Conservation (phyloP, 2,888 invertebrate genomes). For the Ectemnius continuus region DNA sequence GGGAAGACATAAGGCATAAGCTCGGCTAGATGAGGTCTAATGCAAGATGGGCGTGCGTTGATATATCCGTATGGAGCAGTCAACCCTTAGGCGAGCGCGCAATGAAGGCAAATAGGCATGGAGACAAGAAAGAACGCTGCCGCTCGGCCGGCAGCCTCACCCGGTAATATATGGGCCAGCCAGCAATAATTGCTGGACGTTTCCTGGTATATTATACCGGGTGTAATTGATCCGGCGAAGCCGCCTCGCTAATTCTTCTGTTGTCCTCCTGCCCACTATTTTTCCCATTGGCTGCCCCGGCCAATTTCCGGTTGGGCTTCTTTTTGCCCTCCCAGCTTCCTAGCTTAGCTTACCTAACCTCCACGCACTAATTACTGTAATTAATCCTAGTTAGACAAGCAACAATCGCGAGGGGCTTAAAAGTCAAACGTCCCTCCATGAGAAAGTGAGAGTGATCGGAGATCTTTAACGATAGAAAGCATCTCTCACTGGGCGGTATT, state of each 20-base stretch:
- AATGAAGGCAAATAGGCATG: constrained; percentile 59
- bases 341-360: neutral
- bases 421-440: too few relatives aligned
- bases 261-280: constrained; percentile 49
- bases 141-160: constrained; percentile 37
- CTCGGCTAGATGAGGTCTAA: neutral
- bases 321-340: constrained; percentile 4
- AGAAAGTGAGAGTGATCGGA: too few relatives aligned
- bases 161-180: constrained; percentile 70
- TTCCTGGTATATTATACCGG: constrained; percentile 71
- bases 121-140: constrained; percentile 44
- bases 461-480: too few relatives aligned
- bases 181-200: constrained; percentile 72
- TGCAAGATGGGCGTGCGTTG: neutral
- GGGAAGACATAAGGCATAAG: too few relatives aligned
- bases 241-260: constrained; percentile 60
- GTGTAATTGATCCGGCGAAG: constrained; percentile 70
- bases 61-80: constrained; percentile 26
- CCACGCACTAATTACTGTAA: too few relatives aligned
- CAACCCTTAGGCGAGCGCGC: constrained; percentile 46
- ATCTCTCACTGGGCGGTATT: too few relatives aligned
- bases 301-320: constrained; percentile 9
- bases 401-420: too few relatives aligned
- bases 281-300: constrained; percentile 38
- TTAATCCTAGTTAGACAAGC: too few relatives aligned